Evolutionary conservation across 2,797 vertebrate species (phyloP), one percentile per base, ranked within the genome.

Genomic region (Rhynchonycteris naso): DNA sequence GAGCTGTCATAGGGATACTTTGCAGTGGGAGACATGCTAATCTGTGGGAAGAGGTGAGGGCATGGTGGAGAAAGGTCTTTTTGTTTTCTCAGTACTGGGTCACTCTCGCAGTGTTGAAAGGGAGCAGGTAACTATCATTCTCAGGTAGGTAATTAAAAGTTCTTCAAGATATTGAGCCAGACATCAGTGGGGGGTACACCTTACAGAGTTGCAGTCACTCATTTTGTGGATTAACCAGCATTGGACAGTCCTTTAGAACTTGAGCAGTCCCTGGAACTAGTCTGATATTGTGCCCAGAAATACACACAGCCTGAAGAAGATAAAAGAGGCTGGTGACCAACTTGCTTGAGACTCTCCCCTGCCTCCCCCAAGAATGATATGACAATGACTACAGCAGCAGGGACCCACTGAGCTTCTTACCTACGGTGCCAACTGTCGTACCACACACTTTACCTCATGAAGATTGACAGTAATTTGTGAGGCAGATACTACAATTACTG

Each of bases 361-460:
- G 19, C 4, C 7, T 21, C 9, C 10, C 3, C 19, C 26, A 9
- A 8, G 9, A 75, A 18, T 13, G 63, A 21, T 24, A 14, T 22
- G 47, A 24, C 9, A 19, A 7, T 28, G 72, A 15, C 21, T 4
- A 8, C 5, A 33, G 13, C 4, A 19, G 26, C 38, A 7, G n/a
- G 1, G 4, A 5, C n/a, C 28, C 2, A 0, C 1, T 30, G 3
- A 65, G 16, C 35, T 30, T 50, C 63, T 78, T 4, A 8, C 7
- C 7, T n/a, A 7, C 21, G 5, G 12, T 50, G 68, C 74, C 75
- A 22, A 15, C 19, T 47, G 24, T 68, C 85, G 38, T 18, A 8
- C n/a, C 24, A n/a, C 3, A 58, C 16, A 35, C 28, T 54, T 7
- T 13, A 56, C 7, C 56, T 58, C 35, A 6, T 59, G 56, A 18